Conservation (phyloP, 2,113 vertebrate species). For the Dipodomys stephensi region DNA sequence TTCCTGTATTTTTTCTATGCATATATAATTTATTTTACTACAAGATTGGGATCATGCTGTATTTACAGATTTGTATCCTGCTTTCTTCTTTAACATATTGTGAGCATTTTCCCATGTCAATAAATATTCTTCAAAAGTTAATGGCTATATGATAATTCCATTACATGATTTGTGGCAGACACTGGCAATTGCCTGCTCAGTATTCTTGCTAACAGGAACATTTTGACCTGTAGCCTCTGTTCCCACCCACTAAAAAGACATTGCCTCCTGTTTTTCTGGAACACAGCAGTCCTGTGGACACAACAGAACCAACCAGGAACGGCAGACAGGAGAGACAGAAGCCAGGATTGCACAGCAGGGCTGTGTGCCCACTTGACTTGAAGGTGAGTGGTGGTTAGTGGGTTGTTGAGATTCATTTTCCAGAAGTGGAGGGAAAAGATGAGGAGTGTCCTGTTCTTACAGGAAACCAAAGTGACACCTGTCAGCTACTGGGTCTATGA, state of each 20-base stretch:
- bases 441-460: not conserved
- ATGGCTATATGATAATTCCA: constrained; percentile 65
- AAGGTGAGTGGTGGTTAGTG: not conserved
- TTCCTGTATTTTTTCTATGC: constrained; percentile 77
- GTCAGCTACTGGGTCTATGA: not conserved
- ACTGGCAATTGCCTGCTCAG: not conserved
- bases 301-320: not conserved
- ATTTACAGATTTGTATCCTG: constrained; percentile 78
- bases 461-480: not conserved
- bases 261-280: not conserved
- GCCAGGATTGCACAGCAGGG: not conserved
- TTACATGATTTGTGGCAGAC: not conserved
- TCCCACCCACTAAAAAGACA: not conserved
- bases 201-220: not conserved
- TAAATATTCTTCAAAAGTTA: constrained; percentile 77
- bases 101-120: constrained; percentile 79
- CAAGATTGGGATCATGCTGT: constrained; percentile 72
- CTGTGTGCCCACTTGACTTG: not conserved
- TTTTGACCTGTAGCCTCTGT: too few species aligned
- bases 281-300: not conserved
- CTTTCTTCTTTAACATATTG: constrained; percentile 72
- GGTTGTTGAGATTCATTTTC: too few species aligned
- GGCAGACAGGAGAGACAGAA: not conserved
- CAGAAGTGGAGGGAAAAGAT: not conserved
- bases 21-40: constrained; percentile 82